phyloP scores from a whole-genome alignment of 2,113 vertebrate species.

The Ancistrus triradiatus region DNA sequence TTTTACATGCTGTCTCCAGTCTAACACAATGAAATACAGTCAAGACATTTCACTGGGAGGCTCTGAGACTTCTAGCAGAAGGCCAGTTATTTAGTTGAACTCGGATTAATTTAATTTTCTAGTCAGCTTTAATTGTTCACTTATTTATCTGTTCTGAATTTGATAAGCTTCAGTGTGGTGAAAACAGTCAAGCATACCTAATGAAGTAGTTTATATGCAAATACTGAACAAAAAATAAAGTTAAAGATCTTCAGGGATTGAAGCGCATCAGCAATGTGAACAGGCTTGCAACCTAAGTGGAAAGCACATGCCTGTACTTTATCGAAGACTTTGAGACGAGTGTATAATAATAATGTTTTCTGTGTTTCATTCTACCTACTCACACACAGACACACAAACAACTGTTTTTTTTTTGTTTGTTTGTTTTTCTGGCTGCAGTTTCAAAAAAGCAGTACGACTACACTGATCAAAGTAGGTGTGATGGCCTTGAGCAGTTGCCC shows the following conservation, averaged over 20 bases:
- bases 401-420: too few species aligned
- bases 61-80: constrained; percentile 11
- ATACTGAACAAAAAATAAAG: constrained; percentile 44
- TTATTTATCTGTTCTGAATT: constrained; percentile 50
- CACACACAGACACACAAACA: too few species aligned
- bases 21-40: neutral
- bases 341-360: too few species aligned
- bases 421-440: too few species aligned
- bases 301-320: too few species aligned
- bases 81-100: constrained; percentile 28
- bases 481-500: too few species aligned
- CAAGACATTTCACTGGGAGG: neutral
- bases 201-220: constrained; percentile 53
- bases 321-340: too few species aligned
- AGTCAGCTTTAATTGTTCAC: constrained; percentile 37
- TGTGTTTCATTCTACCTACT: too few species aligned
- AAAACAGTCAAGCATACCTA: constrained; percentile 42
- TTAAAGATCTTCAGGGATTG: constrained; percentile 45
- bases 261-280: constrained; percentile 14
- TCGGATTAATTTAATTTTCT: constrained; percentile 24
- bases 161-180: constrained; percentile 44
- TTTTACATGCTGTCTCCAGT: too few species aligned
- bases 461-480: too few species aligned
- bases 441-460: too few species aligned
- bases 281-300: too few species aligned